Percentiles rank a stretch among this genome's conserved stretches.
Conservation (phyloP, 92 coral and sea anemone genomes). For the Parazoanthus darwini region DNA sequence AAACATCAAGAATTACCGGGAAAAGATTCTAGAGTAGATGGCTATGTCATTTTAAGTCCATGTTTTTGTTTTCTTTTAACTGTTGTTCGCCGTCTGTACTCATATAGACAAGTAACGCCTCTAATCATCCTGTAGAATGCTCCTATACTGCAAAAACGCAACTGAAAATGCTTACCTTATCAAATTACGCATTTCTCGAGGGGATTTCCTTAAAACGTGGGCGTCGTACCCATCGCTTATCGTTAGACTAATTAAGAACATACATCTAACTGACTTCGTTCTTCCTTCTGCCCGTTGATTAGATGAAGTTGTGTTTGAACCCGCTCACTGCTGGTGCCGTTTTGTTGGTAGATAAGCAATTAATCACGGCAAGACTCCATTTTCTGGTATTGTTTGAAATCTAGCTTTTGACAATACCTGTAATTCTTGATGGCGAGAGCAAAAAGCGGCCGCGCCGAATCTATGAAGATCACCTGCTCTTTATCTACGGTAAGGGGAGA, state of each 20-base stretch:
- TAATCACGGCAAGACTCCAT: constrained; percentile 23
- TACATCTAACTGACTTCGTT: neutral
- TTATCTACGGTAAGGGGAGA: neutral
- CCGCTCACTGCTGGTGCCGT: constrained; percentile 33
- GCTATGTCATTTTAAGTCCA: neutral
- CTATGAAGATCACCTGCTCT: neutral
- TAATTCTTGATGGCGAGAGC: neutral
- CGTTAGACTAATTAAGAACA: constrained; percentile 12
- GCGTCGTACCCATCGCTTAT: neutral
- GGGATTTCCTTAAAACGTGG: neutral
- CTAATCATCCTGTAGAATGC: neutral
- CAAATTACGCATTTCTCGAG: neutral
- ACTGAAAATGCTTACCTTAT: neutral
- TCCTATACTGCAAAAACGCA: neutral
- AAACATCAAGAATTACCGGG: neutral
- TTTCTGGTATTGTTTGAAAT: constrained; percentile 8
- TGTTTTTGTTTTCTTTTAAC: neutral
- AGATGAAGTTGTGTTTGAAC: constrained; percentile 10
- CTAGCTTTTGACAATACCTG: neutral
- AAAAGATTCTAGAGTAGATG: neutral
- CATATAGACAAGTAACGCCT: neutral
- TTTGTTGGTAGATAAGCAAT: constrained; percentile 17
- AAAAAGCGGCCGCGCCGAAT: neutral
- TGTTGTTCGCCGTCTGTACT: neutral
- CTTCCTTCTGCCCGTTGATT: neutral